Conservation (phyloP, 2,888 invertebrate species). For the Graphium colonna region DNA sequence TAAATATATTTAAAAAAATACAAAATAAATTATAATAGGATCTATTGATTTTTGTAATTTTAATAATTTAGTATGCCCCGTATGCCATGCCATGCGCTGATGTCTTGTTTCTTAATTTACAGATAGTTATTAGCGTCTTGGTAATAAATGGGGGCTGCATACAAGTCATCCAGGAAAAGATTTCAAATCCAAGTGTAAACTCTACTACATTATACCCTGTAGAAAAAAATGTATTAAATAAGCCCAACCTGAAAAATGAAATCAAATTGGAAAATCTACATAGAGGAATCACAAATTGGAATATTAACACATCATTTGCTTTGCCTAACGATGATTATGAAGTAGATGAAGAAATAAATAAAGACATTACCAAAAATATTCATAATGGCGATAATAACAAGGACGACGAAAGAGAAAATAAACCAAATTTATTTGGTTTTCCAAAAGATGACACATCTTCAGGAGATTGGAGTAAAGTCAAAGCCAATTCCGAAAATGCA, state of each 20-base stretch:
- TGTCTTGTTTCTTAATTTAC: background rate
- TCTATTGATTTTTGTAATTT: too few species aligned
- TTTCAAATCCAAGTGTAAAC: slow-evolving; percentile 37
- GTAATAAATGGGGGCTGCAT: background rate
- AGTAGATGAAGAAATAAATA: slow-evolving; percentile 32
- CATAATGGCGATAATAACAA: slow-evolving; percentile 27
- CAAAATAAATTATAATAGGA: too few species aligned
- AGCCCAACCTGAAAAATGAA: slow-evolving; percentile 21
- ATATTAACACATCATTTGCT: slow-evolving; percentile 47
- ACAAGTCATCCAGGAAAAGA: slow-evolving; percentile 40
- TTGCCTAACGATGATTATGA: slow-evolving; percentile 32
- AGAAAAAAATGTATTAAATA: slow-evolving; percentile 29
- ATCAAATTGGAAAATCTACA: slow-evolving; percentile 25
- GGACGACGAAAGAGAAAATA: slow-evolving; percentile 30
- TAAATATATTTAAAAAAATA: too few species aligned
- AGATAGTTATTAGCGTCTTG: slow-evolving; percentile 9
- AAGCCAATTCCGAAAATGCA: background rate
- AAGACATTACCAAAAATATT: background rate
- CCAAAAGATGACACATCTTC: background rate
- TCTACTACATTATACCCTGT: slow-evolving; percentile 59
- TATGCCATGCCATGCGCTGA: too few species aligned
- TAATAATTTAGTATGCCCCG: too few species aligned
- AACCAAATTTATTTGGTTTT: background rate
- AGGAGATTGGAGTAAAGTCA: background rate
- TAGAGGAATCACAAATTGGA: slow-evolving; percentile 43